Evolutionary conservation across 1,140 invertebrate species (phyloP).

Genomic region (Pollicipes pollicipes): DNA sequence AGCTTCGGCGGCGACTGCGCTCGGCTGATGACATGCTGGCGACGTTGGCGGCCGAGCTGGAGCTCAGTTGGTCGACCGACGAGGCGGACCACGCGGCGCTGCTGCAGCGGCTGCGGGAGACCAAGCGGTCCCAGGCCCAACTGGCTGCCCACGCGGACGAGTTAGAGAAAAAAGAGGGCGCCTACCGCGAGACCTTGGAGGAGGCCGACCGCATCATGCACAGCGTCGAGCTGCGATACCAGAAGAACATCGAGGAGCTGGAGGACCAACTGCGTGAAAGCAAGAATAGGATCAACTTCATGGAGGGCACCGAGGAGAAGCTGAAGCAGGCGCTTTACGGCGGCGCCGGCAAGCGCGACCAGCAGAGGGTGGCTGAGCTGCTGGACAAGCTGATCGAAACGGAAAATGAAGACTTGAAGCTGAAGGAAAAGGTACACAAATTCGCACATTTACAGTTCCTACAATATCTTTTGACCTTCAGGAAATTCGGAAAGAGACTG

Average conservation of each 20-base stretch:
- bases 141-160: not conserved
- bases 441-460: no score
- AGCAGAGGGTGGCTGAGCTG: constrained; percentile 20
- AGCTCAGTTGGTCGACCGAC: not conserved
- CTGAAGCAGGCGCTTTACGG: no score
- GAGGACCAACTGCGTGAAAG: constrained; percentile 22
- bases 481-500: no score
- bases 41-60: not conserved
- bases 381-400: constrained; percentile 20
- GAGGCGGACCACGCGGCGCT: not conserved
- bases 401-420: constrained; percentile 22
- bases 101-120: not conserved
- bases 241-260: constrained; percentile 28
- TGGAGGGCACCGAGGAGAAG: constrained; percentile 3
- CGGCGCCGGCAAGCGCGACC: not conserved
- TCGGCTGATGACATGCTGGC: not conserved
- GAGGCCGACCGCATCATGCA: constrained; percentile 53
- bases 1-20: not conserved
- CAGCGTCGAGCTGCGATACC: constrained; percentile 44
- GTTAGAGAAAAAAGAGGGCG: constrained; percentile 30
- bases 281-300: not conserved
- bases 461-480: no score
- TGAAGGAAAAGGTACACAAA: constrained; percentile 21
- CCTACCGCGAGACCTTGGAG: constrained; percentile 50
- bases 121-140: not conserved